Evolutionary conservation across 2,888 invertebrate species (phyloP).

Genomic region (Zootermopsis nevadensis): DNA sequence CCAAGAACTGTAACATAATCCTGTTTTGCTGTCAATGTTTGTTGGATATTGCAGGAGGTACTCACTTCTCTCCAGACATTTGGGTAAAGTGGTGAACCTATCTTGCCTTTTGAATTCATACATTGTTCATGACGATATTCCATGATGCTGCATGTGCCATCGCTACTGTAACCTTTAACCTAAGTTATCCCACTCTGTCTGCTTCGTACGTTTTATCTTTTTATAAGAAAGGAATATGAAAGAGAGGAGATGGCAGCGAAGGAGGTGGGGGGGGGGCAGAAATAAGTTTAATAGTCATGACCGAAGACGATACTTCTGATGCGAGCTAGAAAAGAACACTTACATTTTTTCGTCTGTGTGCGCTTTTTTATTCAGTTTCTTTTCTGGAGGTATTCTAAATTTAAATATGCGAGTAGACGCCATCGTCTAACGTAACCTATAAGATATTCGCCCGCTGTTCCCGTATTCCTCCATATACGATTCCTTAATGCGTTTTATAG

Average conservation of each 20-base stretch:
- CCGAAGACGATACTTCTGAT: constrained; percentile 45
- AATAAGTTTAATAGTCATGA: constrained; percentile 52
- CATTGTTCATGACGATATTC: constrained; percentile 50
- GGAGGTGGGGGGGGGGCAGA: constrained; percentile 34
- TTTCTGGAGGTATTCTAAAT: constrained; percentile 42
- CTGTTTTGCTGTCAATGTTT: constrained; percentile 20
- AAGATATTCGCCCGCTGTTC: constrained; percentile 41
- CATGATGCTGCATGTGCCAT: constrained; percentile 21
- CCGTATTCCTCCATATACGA: constrained; percentile 31
- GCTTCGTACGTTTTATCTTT: constrained; percentile 46
- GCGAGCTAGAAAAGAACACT: constrained; percentile 34
- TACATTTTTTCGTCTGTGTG: constrained; percentile 33
- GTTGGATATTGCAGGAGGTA: background rate
- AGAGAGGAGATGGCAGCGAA: constrained; percentile 33
- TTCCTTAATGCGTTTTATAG: constrained; percentile 36
- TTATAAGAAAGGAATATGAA: constrained; percentile 50
- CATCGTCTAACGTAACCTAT: constrained; percentile 36
- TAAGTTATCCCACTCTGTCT: constrained; percentile 28
- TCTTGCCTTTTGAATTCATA: constrained; percentile 50
- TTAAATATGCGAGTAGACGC: constrained; percentile 39
- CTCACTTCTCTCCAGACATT: constrained; percentile 41
- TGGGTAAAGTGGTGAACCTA: constrained; percentile 49
- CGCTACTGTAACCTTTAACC: constrained; percentile 40
- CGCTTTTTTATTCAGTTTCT: constrained; percentile 23
- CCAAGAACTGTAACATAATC: background rate